Percentiles rank a stretch among this genome's conserved stretches.
These are phyloP conservation scores for Anadara kagoshimensis DNA, from an alignment of 1,140 invertebrate genomes.

Conservation along the genomic window DNA sequence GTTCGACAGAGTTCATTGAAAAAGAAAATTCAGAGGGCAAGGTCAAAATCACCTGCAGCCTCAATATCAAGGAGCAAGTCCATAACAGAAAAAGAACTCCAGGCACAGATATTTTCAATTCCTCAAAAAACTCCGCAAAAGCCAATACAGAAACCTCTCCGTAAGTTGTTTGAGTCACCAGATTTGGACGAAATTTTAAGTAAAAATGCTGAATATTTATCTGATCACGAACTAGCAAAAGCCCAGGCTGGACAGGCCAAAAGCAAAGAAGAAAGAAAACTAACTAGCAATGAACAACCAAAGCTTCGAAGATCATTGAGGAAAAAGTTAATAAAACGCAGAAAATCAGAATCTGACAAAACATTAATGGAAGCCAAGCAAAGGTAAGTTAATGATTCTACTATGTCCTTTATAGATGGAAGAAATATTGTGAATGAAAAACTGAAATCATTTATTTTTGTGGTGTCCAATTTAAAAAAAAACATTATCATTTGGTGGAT, in stretches of 20 bases:
- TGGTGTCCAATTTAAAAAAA: no score
- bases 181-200: conserved; percentile 51
- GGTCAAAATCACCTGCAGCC: no score
- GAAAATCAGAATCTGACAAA: conserved; percentile 26
- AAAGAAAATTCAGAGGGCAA: no score
- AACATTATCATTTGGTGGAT: no score
- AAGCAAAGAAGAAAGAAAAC: conserved; percentile 18
- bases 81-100: conserved; percentile 23
- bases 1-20: no score
- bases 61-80: conserved; percentile 26
- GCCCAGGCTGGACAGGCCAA: neutral
- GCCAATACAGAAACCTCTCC: neutral
- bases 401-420: no score
- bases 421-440: no score
- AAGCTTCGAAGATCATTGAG: conserved; percentile 38
- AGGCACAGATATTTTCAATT: conserved; percentile 1
- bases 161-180: conserved; percentile 22
- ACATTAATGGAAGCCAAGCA: conserved; percentile 6
- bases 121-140: neutral
- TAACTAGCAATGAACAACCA: conserved; percentile 22
- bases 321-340: conserved; percentile 32
- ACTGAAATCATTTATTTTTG: no score
- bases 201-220: conserved; percentile 50
- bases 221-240: conserved; percentile 39
- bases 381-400: conserved; percentile 11